Conservation (phyloP, 2,888 invertebrate genomes). For the Boloria selene region DNA sequence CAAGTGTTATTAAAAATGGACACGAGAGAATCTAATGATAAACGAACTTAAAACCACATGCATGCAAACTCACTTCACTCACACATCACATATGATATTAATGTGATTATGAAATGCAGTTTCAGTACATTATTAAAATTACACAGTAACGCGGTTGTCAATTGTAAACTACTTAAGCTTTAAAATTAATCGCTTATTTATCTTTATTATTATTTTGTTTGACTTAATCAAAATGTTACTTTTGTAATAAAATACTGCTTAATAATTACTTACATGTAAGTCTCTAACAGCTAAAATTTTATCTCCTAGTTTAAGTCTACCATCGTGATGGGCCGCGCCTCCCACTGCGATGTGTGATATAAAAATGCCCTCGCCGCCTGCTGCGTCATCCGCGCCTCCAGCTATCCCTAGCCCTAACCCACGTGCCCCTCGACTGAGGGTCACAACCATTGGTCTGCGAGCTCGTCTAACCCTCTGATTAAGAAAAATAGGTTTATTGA, state of each 20-base stretch:
- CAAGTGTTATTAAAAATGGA: too few species aligned
- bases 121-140: too few species aligned
- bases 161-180: too few species aligned
- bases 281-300: constrained; percentile 78
- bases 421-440: constrained; percentile 71
- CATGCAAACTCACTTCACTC: too few species aligned
- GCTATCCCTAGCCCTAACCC: constrained; percentile 77
- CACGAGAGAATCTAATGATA: too few species aligned
- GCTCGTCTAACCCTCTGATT: constrained; percentile 71
- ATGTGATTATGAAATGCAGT: too few species aligned
- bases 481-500: constrained; percentile 35
- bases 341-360: constrained; percentile 78
- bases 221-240: background rate
- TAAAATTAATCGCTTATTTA: too few species aligned
- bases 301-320: constrained; percentile 76
- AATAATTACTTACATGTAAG: constrained; percentile 65
- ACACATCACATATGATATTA: too few species aligned
- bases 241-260: background rate
- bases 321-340: constrained; percentile 76
- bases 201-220: too few species aligned
- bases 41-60: too few species aligned
- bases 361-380: constrained; percentile 76
- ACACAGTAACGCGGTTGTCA: too few species aligned
- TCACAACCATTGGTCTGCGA: constrained; percentile 71
- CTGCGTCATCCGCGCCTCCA: constrained; percentile 76